Evolutionary conservation across 1,140 invertebrate genomes (phyloP).

Genomic region (Diorhabda sublineata): DNA sequence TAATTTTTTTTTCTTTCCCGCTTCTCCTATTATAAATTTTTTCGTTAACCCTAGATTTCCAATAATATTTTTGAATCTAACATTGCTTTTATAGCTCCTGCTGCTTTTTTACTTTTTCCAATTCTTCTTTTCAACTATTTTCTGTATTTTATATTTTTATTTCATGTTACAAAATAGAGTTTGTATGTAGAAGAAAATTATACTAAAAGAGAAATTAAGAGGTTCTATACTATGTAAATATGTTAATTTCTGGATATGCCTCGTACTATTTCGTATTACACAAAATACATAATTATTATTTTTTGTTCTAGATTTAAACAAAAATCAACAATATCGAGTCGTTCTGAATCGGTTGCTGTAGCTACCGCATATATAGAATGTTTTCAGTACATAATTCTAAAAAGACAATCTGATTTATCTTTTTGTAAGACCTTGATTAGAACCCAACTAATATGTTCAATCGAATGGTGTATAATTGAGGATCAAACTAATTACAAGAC

Average conservation of each 20-base stretch:
- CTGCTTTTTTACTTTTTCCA: no score
- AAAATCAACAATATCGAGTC: slow-evolving; percentile 51
- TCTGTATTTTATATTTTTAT: not conserved
- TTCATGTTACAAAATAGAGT: not conserved
- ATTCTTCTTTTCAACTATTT: no score
- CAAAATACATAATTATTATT: not conserved
- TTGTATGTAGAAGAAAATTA: no score
- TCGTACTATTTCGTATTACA: no score
- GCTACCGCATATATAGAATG: slow-evolving; percentile 67
- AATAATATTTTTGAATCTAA: no score
- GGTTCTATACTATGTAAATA: no score
- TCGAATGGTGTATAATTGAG: slow-evolving; percentile 49
- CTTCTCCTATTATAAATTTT: no score
- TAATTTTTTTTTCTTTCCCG: no score
- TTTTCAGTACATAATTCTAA: slow-evolving; percentile 57
- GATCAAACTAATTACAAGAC: slow-evolving; percentile 44
- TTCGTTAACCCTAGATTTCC: no score
- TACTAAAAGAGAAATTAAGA: no score
- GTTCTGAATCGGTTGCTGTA: slow-evolving; percentile 58
- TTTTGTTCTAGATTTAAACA: slow-evolving; percentile 51
- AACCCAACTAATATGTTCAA: slow-evolving; percentile 49
- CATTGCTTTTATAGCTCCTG: no score
- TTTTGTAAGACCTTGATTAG: slow-evolving; percentile 48
- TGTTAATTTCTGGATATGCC: no score
- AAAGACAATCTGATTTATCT: slow-evolving; percentile 45